Evolutionary conservation across 2,888 invertebrate genomes (phyloP), one percentile per base, ranked within the genome.

Genomic region (Pomacea canaliculata): DNA sequence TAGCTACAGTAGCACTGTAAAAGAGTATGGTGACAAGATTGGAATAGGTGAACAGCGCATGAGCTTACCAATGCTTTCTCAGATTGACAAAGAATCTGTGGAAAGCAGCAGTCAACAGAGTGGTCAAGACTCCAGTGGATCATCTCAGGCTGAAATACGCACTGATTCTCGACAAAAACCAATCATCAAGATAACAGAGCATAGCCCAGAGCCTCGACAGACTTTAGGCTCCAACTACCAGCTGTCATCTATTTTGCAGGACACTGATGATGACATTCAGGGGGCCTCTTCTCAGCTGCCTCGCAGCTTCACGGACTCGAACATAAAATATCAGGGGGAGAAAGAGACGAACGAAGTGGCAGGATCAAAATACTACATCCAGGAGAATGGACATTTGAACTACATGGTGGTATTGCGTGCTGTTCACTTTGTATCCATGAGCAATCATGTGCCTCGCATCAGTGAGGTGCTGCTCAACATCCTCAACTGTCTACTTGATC

Each of bases 141-240:
- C 85, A 1, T 85, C 87, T 10, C 86, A 86, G 75, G 80, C 77
- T 59, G 84, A 79, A 18, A 69, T 76, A 23, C 75, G 80, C 19
- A 68, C 75, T n/a, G 83, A 82, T 13, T 76, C 78, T 19, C 74
- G 77, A 18, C 79, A 80, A n/a, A 84, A 84, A 76, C 98, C 98
- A 0, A 98, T 98, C 74, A 98, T 98, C 78, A 98, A 97, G 0
- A 97, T 98, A 13, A 98, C 98, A 0, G 97, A 98, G 89, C 97
- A 98, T 88, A 97, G 97, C 0, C 97, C 97, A 0, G 90, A 90
- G 49, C 96, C 96, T 0, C 79, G 77, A 70, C 60, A 67, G 37
- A 48, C 71, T 7, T 70, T 73, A 4, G 23, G 73, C 7, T 79
- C 77, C 48, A 79, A 76, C 71, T 78, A 78, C 65, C 77, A 79